Conservation (phyloP, 2,113 vertebrate species). For the Anas platyrhynchos region DNA sequence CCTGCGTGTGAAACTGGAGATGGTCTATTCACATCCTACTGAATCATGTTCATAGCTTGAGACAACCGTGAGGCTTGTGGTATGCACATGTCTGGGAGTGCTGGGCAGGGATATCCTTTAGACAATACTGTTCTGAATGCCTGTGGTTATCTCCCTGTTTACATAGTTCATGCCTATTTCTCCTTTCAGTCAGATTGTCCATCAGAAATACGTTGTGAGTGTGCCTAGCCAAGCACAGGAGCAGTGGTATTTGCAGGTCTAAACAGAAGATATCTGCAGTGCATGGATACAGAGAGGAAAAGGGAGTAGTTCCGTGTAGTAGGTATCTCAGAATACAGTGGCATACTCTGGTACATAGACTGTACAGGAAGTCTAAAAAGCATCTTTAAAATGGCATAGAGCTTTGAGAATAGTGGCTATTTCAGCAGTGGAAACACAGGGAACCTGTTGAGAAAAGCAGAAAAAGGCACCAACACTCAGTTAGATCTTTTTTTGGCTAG, state of each 20-base stretch:
- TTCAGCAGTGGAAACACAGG: not conserved
- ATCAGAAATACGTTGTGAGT: not conserved
- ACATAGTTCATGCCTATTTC: not conserved
- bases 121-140: not conserved
- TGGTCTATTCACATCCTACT: not conserved
- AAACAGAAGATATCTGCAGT: not conserved
- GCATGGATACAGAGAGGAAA: not conserved
- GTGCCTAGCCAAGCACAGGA: not conserved
- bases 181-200: not conserved
- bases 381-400: not conserved
- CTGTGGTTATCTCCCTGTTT: not conserved
- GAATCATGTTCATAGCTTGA: not conserved
- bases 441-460: not conserved
- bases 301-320: not conserved
- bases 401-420: not conserved
- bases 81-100: accelerated
- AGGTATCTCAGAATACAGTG: not conserved
- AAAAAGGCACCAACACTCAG: not conserved
- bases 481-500: not conserved
- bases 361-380: not conserved
- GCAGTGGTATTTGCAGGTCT: not conserved
- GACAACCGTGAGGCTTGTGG: not conserved
- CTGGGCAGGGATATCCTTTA: not conserved
- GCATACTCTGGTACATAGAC: not conserved
- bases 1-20: not conserved